These are phyloP conservation scores for Eira barbara DNA, from an alignment of 2,113 vertebrate species.

Conservation along the genomic window DNA sequence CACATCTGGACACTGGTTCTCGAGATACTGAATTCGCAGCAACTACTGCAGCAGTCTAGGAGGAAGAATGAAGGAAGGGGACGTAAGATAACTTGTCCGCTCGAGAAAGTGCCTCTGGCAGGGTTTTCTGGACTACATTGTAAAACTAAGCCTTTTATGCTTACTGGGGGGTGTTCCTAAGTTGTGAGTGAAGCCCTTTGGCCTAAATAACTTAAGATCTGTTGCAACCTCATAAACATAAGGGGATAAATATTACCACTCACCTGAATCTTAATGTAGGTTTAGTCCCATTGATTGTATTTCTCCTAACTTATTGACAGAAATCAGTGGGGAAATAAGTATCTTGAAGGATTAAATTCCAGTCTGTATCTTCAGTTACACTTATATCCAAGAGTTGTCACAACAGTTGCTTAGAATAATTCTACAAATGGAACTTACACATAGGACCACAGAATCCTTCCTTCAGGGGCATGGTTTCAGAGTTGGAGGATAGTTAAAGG, in stretches of 20 bases:
- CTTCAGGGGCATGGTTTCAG: neutral
- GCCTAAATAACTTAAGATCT: neutral
- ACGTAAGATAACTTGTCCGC: neutral
- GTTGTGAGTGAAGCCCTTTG: neutral
- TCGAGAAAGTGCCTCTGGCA: neutral
- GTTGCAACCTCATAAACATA: neutral
- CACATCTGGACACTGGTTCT: neutral
- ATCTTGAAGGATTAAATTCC: slow-evolving; percentile 12
- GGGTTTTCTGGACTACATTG: neutral
- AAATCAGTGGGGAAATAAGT: neutral
- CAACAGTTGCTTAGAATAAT: neutral
- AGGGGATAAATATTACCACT: neutral
- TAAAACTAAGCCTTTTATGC: neutral
- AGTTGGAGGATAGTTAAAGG: neutral
- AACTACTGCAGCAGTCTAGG: neutral
- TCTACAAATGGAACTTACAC: neutral
- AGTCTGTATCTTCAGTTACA: neutral
- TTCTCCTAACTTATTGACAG: neutral
- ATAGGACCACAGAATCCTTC: neutral
- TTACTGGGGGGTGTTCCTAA: neutral
- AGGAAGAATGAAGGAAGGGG: neutral
- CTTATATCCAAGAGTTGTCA: neutral
- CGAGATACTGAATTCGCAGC: neutral
- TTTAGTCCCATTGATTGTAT: neutral
- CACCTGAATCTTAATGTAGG: neutral